A percentile compares a stretch with the other conserved stretches of the same genome.
Conservation (phyloP, 2,113 vertebrate species). For the Buteo buteo region DNA sequence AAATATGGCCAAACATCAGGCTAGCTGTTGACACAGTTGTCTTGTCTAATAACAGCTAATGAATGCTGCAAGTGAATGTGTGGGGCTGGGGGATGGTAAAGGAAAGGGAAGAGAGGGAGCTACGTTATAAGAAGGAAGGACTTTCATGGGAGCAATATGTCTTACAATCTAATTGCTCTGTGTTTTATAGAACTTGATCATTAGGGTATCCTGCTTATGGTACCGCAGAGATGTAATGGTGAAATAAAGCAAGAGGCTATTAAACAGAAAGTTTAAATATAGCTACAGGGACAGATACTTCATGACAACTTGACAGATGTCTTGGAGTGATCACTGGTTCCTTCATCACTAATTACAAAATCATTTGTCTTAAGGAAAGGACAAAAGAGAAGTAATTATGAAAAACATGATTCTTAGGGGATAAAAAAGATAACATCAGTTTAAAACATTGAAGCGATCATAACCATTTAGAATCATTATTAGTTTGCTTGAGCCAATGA, state of each 20-base stretch:
- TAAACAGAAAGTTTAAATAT: slow-evolving; percentile 86
- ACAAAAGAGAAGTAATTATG: slow-evolving; percentile 86
- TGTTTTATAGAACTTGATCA: slow-evolving; percentile 79
- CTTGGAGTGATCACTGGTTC: slow-evolving; percentile 78
- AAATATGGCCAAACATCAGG: background rate
- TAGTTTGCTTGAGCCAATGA: slow-evolving; percentile 80
- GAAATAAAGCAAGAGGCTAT: slow-evolving; percentile 83
- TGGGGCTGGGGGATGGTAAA: background rate
- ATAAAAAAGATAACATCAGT: slow-evolving; percentile 83
- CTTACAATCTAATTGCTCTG: slow-evolving; percentile 76
- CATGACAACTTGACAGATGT: slow-evolving; percentile 86
- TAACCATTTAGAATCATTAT: slow-evolving; percentile 84
- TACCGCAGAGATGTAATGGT: slow-evolving; percentile 73
- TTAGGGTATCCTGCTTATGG: slow-evolving; percentile 78
- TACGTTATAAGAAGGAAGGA: slow-evolving; percentile 55
- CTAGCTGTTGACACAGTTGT: slow-evolving; percentile 42
- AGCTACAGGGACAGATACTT: slow-evolving; percentile 83
- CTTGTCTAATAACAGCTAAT: slow-evolving; percentile 11
- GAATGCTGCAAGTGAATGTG: background rate
- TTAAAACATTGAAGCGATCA: slow-evolving; percentile 81
- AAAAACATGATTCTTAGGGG: slow-evolving; percentile 84
- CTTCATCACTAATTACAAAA: slow-evolving; percentile 86
- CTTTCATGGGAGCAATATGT: slow-evolving; percentile 72
- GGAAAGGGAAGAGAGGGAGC: background rate
- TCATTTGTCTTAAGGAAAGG: slow-evolving; percentile 85